Evolutionary conservation across 2,113 vertebrate species (phyloP).

Genomic region (Ammodytes dubius): DNA sequence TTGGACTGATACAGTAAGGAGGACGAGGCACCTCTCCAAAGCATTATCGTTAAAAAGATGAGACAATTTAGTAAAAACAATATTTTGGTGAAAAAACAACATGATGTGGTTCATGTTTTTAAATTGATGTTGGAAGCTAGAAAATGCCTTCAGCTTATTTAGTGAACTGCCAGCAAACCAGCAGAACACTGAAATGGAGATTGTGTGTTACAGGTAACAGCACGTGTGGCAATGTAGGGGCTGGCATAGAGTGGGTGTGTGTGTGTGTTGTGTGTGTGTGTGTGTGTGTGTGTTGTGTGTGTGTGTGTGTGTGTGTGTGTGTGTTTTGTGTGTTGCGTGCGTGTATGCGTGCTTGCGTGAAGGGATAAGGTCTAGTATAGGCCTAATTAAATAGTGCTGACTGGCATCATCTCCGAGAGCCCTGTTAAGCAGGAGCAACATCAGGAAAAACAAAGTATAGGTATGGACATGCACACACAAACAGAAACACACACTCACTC

Average conservation of each 20-base stretch:
- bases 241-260: not conserved
- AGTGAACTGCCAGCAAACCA: conserved; percentile 3
- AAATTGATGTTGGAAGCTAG: too few relatives aligned
- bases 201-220: not conserved
- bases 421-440: conserved; percentile 24
- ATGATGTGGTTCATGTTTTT: not conserved
- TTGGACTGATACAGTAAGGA: too few relatives aligned
- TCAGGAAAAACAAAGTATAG: not conserved
- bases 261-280: not conserved
- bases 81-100: not conserved
- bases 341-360: too few relatives aligned
- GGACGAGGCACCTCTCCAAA: too few relatives aligned
- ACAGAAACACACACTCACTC: conserved; percentile 14
- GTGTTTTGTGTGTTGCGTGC: too few relatives aligned
- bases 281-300: not conserved
- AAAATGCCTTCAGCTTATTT: not conserved
- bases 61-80: too few relatives aligned
- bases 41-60: not conserved
- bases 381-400: conserved; percentile 47
- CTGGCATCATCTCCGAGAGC: conserved; percentile 38
- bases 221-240: not conserved
- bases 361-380: not conserved
- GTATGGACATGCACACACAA: conserved; percentile 1
- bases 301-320: not conserved
- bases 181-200: too few relatives aligned